A percentile compares a stretch with the other conserved stretches of the same genome.
Conservation (phyloP, 2,113 vertebrate species). For the Psammodynastes pulverulentus region DNA sequence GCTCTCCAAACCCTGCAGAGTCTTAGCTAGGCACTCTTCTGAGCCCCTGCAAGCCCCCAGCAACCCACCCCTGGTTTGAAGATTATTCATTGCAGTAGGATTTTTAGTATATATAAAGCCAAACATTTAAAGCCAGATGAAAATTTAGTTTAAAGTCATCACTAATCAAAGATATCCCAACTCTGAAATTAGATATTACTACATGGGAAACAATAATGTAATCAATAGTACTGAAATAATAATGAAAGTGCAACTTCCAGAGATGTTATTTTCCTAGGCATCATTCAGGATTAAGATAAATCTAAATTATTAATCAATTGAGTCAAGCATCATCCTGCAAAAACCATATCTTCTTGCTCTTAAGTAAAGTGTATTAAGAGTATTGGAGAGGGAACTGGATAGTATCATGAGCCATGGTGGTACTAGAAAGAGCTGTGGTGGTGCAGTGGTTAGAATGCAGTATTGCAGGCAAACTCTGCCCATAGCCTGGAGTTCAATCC, state of each 20-base stretch:
- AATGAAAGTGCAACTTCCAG: neutral
- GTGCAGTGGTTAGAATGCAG: neutral
- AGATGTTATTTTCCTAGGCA: neutral
- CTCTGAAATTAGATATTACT: neutral
- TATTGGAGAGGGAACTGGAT: neutral
- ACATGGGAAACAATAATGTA: neutral
- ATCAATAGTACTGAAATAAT: too few species aligned
- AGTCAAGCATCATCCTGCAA: neutral
- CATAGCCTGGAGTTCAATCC: neutral
- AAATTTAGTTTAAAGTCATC: neutral
- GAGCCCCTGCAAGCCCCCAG: too few species aligned
- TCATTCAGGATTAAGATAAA: neutral
- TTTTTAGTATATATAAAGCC: neutral
- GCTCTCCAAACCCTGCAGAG: too few species aligned
- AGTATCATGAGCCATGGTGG: neutral
- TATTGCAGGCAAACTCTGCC: neutral
- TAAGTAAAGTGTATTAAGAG: neutral
- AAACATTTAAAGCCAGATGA: neutral
- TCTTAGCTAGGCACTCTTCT: too few species aligned
- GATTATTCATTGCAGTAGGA: neutral
- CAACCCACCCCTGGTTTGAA: too few species aligned
- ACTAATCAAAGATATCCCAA: neutral
- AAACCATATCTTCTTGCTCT: neutral
- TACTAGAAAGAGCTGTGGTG: neutral
- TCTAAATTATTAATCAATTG: neutral